phyloP scores from a whole-genome alignment of 2,113 vertebrate genomes.

The Misgurnus anguillicaudatus region DNA sequence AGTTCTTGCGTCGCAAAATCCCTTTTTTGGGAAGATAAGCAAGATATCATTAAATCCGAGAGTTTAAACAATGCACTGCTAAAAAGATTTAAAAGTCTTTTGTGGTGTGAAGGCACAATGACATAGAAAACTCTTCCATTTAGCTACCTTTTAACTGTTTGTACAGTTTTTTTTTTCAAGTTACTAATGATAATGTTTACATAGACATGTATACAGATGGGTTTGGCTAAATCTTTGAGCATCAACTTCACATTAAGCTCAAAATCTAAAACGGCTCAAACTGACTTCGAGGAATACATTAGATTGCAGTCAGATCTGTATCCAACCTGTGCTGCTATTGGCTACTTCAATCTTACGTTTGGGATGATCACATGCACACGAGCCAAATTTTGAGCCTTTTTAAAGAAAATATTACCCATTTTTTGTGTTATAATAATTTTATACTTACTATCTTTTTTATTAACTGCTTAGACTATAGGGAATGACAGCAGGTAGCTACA shows the following conservation, averaged over 20 bases:
- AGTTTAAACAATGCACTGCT: conserved; percentile 6
- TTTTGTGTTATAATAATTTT: no score
- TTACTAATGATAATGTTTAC: not conserved
- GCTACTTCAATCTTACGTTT: conserved; percentile 1
- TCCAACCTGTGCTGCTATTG: not conserved
- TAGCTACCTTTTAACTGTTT: not conserved
- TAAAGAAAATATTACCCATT: not conserved
- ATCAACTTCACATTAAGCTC: no score
- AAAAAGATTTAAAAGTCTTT: conserved; percentile 32
- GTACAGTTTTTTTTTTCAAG: not conserved
- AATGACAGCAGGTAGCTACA: not conserved
- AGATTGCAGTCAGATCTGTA: no score
- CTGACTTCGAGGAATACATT: no score
- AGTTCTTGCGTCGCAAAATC: not conserved
- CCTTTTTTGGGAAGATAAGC: conserved; percentile 17
- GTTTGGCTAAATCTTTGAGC: no score
- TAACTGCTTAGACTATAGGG: not conserved
- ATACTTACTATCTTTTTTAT: not conserved
- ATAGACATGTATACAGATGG: not conserved
- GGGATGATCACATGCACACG: not conserved
- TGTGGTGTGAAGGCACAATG: conserved; percentile 44
- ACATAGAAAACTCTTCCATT: conserved; percentile 18
- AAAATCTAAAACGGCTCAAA: no score
- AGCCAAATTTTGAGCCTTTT: not conserved
- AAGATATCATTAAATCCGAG: not conserved